Conservation (phyloP, 64 coral and sea anemone genomes). For the Montipora efflorescens region DNA sequence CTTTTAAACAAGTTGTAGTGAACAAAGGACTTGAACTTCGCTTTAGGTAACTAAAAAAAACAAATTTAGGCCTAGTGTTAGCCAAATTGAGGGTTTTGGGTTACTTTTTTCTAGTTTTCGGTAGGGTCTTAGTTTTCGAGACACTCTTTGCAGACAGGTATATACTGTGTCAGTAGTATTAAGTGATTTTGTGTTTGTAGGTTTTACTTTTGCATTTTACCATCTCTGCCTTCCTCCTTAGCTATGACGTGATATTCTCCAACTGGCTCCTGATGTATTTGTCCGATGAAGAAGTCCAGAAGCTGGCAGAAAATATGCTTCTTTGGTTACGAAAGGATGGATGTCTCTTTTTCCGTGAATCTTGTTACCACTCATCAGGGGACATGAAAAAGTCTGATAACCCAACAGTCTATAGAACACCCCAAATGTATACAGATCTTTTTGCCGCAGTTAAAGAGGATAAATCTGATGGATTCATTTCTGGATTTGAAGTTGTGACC, state of each 20-base stretch:
- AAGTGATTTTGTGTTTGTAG: too few relatives aligned
- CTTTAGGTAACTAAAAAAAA: too few relatives aligned
- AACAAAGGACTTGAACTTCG: too few relatives aligned
- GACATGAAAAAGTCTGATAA: conserved; percentile 77
- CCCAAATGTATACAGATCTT: conserved; percentile 58
- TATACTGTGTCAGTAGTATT: too few relatives aligned
- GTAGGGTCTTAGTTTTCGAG: too few relatives aligned
- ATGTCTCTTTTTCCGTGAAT: conserved; percentile 84
- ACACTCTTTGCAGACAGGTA: too few relatives aligned
- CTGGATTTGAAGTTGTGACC: conserved; percentile 59
- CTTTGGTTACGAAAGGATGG: conserved; percentile 70
- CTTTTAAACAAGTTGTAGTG: too few relatives aligned
- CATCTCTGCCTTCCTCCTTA: not conserved
- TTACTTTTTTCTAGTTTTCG: too few relatives aligned
- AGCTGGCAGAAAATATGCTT: conserved; percentile 80
- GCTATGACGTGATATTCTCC: conserved; percentile 90
- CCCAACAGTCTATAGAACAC: conserved; percentile 83
- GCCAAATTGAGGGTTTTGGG: too few relatives aligned
- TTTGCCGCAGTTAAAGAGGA: conserved; percentile 53
- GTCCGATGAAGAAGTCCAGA: conserved; percentile 75
- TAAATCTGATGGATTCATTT: conserved; percentile 16
- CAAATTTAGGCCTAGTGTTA: too few relatives aligned
- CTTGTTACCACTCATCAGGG: conserved; percentile 84
- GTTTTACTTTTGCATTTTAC: too few relatives aligned
- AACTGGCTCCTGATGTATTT: conserved; percentile 96